These are phyloP conservation scores for Cephus pygmeus DNA, from an alignment of 2,888 invertebrate genomes.

Conservation along the genomic window DNA sequence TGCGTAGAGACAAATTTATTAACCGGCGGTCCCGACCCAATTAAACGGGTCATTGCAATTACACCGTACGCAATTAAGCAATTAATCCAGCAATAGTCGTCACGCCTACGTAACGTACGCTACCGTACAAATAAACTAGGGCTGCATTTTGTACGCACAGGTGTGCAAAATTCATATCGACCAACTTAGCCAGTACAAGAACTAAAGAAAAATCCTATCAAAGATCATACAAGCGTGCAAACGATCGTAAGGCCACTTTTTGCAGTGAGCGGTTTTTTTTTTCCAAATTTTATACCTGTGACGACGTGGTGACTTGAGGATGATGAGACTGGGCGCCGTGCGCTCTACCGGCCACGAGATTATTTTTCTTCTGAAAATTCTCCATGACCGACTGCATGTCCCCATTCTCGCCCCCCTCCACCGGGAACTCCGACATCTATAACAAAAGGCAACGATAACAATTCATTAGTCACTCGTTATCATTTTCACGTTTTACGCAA, in stretches of 20 bases:
- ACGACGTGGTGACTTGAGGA: slow-evolving; percentile 70
- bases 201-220: not conserved
- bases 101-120: too few relatives aligned
- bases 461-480: slow-evolving; percentile 5
- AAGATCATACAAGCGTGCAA: not conserved
- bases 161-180: not conserved
- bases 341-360: slow-evolving; percentile 56
- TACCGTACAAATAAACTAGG: not conserved
- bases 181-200: not conserved
- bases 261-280: not conserved
- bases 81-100: not conserved
- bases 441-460: slow-evolving; percentile 26
- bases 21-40: not conserved
- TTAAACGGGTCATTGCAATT: not conserved
- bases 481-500: too few relatives aligned
- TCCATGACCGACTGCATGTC: slow-evolving; percentile 79
- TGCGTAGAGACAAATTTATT: not conserved
- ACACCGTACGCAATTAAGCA: not conserved
- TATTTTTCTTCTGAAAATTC: slow-evolving; percentile 77
- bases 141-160: not conserved
- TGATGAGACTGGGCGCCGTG: slow-evolving; percentile 52
- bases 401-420: slow-evolving; percentile 71
- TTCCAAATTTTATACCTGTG: slow-evolving; percentile 65
- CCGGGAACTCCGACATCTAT: slow-evolving; percentile 71
- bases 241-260: not conserved